Conservation (phyloP, 2,888 invertebrate genomes). For the Epinotia demarniana region DNA sequence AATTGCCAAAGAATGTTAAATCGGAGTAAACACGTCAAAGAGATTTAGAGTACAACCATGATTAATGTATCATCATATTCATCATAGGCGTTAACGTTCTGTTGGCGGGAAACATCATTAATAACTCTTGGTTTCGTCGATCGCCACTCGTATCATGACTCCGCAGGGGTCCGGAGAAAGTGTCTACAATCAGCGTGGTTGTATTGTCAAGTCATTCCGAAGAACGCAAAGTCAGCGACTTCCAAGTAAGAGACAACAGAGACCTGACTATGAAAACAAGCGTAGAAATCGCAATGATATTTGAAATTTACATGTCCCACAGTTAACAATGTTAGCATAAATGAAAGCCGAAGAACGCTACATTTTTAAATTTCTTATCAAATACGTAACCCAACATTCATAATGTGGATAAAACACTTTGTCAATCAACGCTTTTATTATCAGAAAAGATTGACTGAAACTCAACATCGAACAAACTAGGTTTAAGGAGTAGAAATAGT, state of each 20-base stretch:
- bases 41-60: slow-evolving; percentile 54
- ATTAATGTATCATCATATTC: slow-evolving; percentile 56
- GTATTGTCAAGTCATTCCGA: slow-evolving; percentile 47
- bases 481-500: not conserved
- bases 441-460: not conserved
- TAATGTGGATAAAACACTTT: not conserved
- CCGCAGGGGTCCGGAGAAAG: slow-evolving; percentile 64
- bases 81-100: slow-evolving; percentile 50
- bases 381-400: slow-evolving; percentile 9
- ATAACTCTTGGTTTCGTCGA: slow-evolving; percentile 53
- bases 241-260: slow-evolving; percentile 37
- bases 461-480: not conserved
- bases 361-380: not conserved
- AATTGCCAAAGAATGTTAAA: slow-evolving; percentile 30
- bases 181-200: slow-evolving; percentile 49
- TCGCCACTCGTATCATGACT: slow-evolving; percentile 59
- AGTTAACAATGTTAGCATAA: slow-evolving; percentile 34
- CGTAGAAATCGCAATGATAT: slow-evolving; percentile 33
- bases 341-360: slow-evolving; percentile 31
- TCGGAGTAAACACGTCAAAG: slow-evolving; percentile 39
- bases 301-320: slow-evolving; percentile 17
- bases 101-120: slow-evolving; percentile 59
- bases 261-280: slow-evolving; percentile 18
- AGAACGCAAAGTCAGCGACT: slow-evolving; percentile 41
- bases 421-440: not conserved